Evolutionary conservation across 2,888 invertebrate species (phyloP).

Genomic region (Aphidoletes aphidimyza): DNA sequence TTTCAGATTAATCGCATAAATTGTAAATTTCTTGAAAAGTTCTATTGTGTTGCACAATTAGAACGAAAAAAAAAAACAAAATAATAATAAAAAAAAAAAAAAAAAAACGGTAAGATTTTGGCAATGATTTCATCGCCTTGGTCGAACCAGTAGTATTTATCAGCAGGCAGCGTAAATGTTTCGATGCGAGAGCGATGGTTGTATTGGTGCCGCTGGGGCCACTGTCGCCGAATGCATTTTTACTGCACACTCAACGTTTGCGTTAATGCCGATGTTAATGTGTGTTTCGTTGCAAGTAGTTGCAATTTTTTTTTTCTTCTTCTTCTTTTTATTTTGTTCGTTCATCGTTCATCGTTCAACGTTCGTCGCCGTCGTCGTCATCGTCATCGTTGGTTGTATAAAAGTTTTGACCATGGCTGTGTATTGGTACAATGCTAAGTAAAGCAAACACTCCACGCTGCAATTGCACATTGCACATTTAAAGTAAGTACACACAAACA

Average conservation of each 20-base stretch:
- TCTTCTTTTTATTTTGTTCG: neutral
- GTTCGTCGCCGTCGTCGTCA: neutral
- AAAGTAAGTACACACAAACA: slow-evolving; percentile 39
- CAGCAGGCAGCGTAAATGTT: slow-evolving; percentile 9
- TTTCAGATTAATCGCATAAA: no score
- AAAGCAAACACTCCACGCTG: slow-evolving; percentile 18
- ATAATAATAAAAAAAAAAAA: neutral
- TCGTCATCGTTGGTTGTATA: no score
- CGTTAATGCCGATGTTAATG: slow-evolving; percentile 17
- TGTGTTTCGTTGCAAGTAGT: slow-evolving; percentile 49
- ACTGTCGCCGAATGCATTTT: slow-evolving; percentile 16
- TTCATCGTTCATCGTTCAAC: neutral
- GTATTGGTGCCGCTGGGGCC: slow-evolving; percentile 29
- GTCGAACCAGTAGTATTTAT: neutral
- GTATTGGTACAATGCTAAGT: slow-evolving; percentile 20
- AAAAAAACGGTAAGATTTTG: neutral
- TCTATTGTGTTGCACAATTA: no score
- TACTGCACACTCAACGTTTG: slow-evolving; percentile 38
- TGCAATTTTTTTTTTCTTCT: slow-evolving; percentile 33
- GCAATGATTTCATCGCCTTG: slow-evolving; percentile 49
- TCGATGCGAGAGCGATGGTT: neutral
- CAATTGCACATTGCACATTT: slow-evolving; percentile 42
- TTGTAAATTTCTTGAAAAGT: no score
- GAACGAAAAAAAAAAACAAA: neutral
- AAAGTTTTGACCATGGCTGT: neutral